Evolutionary conservation across 2,113 vertebrate species (phyloP), one percentile per base, ranked within the genome.

Genomic region (Pyxicephalus adspersus): DNA sequence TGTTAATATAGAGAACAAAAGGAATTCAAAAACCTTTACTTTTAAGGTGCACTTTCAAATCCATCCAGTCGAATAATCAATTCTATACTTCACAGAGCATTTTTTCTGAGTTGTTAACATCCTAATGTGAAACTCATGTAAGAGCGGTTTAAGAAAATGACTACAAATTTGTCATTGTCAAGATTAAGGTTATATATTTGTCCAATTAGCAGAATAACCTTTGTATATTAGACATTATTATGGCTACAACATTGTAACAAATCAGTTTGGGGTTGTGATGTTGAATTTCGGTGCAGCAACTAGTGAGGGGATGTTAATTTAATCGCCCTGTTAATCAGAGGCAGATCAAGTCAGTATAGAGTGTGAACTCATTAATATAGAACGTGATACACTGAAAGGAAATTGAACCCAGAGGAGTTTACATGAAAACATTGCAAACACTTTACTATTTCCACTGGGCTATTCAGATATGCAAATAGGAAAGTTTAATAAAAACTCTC

Each of bases 281-380:
- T 45, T 31, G 22, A 65, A 31, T n/a, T 65, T 19, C 50, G 31
- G 15, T 28, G 51, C 31, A 76, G 61, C 74, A 76, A 51, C 75
- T 77, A 65, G 63, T 77, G n/a, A 57, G 25, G 64, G 66, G 28
- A 52, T 78, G 50, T 66, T 66, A 66, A 78, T 78, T 66, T 78
- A 66, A 78, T 78, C 64, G 45, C 29, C 51, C 50, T 67, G 76
- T 67, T 78, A 78, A 78, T 78, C 76, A 67, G 76, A 78, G 29
- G 64, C 51, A 78, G 29, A 78, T 78, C 76, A 66, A 78, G 60
- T 34, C 52, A 22, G 76, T 65, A 57, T 55, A 67, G 76, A 38
- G 28, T 66, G 76, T 51, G 81, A 88, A 80, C 85, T 87, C 73
- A 0, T 20, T 88, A 87, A 84, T 88, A 83, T 20, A 79, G 77